Conservation (phyloP, 1,140 invertebrate species). For the Pollicipes pollicipes region DNA sequence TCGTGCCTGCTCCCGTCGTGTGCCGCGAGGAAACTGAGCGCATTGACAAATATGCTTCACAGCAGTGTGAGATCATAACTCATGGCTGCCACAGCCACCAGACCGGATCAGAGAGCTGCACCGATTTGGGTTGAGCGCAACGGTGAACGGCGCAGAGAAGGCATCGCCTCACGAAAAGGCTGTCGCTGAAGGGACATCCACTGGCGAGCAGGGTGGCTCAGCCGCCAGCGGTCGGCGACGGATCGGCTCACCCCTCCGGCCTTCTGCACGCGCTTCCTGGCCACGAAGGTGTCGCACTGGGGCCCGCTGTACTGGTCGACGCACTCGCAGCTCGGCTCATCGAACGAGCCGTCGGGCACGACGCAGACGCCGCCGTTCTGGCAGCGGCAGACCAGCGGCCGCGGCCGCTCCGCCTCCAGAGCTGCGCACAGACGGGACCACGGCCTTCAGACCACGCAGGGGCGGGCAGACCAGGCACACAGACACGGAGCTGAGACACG, state of each 20-base stretch:
- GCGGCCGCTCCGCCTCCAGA: constrained; percentile 49
- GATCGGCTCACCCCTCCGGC: constrained; percentile 24
- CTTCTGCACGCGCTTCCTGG: constrained; percentile 14
- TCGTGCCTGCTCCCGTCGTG: too few species aligned
- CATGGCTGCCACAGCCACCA: too few species aligned
- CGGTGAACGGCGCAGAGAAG: too few species aligned
- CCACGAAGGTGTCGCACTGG: constrained; percentile 41
- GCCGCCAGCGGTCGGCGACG: constrained; percentile 41
- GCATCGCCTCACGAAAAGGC: constrained; percentile 13
- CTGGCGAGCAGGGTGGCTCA: constrained; percentile 13
- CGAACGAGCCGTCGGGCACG: constrained; percentile 29
- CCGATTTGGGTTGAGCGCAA: too few species aligned
- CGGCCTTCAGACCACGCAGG: too few species aligned
- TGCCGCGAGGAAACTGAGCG: too few species aligned
- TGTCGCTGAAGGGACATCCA: constrained; percentile 17
- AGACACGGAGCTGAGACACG: not conserved
- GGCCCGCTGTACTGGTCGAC: constrained; percentile 43
- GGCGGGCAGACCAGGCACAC: too few species aligned
- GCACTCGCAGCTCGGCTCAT: constrained; percentile 45
- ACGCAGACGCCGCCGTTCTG: constrained; percentile 69
- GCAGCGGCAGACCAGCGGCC: constrained; percentile 59
- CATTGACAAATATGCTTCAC: too few species aligned
- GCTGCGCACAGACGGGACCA: constrained; percentile 31
- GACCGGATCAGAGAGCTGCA: too few species aligned
- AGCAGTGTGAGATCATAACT: too few species aligned